Evolutionary conservation across 2,888 invertebrate genomes (phyloP), one percentile per base, ranked within the genome.

Genomic region (Tiphia femorata): DNA sequence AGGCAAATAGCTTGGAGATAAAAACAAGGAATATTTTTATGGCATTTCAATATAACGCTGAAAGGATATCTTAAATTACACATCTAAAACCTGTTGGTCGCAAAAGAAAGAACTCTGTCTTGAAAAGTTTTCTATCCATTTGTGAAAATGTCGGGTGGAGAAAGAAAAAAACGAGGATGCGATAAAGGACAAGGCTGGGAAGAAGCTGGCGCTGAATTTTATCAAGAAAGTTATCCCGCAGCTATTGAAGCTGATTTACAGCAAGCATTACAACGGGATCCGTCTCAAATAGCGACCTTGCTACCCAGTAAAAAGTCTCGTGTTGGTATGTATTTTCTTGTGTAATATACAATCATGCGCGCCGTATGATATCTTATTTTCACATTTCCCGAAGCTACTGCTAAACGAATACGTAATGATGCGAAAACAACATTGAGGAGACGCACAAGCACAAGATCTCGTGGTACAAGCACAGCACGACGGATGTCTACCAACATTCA

Each of bases 171-270:
- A 67, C 85, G 86, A 51, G 86, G 86, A 60, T 81, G 84, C 33
- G 86, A 86, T 56, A 86, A 86, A 62, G 86, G 87, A 2, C 88
- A 88, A 73, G 90, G 93, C 10, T 93, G 93, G 94, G 94, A 94
- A 84, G 93, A 93, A 77, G 94, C 93, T 3, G 93, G 92, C 0
- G 90, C 89, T 1, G 93, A 94, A 85, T 94, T 94, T 85, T 94
- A 93, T 84, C 93, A 93, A 82, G 94, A 94, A 83, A 87, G 91
- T 69, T 94, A 93, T 84, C 93, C 93, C 4, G 89, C 88, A 0
- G 86, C 89, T 49, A 88, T 90, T 63, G 91, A 92, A 61, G 90
- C 92, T 71, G 83, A 83, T 67, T 65, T 83, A 25, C 83, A 83
- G n/a, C 82, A 83, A 53, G 88, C 90, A 0, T 85, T 92, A 72